Conservation (phyloP, 2,113 vertebrate genomes). For the Gobiocypris rarus region DNA sequence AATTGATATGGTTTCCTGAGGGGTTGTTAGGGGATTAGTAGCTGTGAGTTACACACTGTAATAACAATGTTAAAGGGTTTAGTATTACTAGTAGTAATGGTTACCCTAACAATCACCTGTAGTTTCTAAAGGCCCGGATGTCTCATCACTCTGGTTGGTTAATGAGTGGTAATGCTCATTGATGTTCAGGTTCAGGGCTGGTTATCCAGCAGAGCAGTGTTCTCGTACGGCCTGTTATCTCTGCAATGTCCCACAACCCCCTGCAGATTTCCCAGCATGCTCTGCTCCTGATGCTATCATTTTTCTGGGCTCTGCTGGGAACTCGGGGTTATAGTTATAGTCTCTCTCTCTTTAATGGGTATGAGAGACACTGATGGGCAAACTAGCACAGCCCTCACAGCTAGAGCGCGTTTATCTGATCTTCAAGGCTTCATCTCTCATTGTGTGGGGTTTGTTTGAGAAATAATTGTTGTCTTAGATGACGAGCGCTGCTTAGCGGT, state of each 20-base stretch:
- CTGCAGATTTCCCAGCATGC: slow-evolving; percentile 32
- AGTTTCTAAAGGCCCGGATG: not conserved
- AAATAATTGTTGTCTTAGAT: slow-evolving; percentile 54
- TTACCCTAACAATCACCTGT: not conserved
- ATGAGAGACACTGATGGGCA: not conserved
- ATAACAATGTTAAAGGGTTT: not conserved
- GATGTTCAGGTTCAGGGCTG: not conserved
- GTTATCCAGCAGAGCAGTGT: not conserved
- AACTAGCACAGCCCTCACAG: not conserved
- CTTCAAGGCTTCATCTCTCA: no score
- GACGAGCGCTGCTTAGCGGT: slow-evolving; percentile 28
- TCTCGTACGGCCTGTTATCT: not conserved
- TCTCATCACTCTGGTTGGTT: no score
- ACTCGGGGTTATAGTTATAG: not conserved
- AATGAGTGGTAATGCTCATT: not conserved
- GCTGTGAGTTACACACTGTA: not conserved
- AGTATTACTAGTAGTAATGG: not conserved
- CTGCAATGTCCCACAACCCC: not conserved
- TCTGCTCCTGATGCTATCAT: slow-evolving; percentile 1
- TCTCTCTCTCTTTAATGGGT: slow-evolving; percentile 11
- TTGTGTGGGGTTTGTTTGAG: slow-evolving; percentile 49
- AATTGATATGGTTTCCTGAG: not conserved
- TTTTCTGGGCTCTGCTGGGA: slow-evolving; percentile 22
- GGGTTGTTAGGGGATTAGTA: not conserved
- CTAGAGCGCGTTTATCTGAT: no score